Conservation (phyloP, 30 jellyfish, hydroid and myxozoan species). For the Cassiopea andromeda region DNA sequence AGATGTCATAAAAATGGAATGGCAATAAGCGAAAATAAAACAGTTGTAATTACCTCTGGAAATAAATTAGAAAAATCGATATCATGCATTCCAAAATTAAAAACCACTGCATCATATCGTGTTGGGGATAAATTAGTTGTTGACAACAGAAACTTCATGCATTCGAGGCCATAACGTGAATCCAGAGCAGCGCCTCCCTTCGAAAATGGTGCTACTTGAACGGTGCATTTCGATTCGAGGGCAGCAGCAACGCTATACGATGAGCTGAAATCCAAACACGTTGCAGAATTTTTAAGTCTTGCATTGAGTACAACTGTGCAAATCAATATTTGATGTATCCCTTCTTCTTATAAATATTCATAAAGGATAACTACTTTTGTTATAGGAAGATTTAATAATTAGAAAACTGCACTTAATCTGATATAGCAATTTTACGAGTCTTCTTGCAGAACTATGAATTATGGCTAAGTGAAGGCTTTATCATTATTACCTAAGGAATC, state of each 20-base stretch:
- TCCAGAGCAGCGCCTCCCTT: constrained; percentile 91
- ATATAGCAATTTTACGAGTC: too few species aligned
- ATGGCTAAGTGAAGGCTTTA: too few species aligned
- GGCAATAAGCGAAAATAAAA: too few species aligned
- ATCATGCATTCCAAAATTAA: constrained; percentile 95
- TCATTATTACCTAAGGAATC: too few species aligned
- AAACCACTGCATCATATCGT: constrained; percentile 78
- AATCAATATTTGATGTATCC: too few species aligned
- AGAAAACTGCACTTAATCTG: too few species aligned
- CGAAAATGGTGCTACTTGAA: constrained; percentile 90
- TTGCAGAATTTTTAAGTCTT: too few species aligned
- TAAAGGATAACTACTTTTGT: too few species aligned
- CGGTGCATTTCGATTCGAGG: constrained; percentile 76
- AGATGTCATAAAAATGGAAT: neutral
- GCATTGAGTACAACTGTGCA: too few species aligned
- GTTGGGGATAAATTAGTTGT: constrained; percentile 85
- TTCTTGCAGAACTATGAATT: too few species aligned
- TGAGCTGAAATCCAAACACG: constrained; percentile 50
- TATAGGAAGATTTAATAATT: too few species aligned
- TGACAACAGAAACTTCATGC: constrained; percentile 70
- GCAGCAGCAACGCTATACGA: constrained; percentile 95
- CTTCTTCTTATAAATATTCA: too few species aligned
- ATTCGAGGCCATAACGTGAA: constrained; percentile 83
- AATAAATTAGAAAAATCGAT: constrained; percentile 68
- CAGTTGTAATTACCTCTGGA: constrained; percentile 76